Percentiles rank a stretch among this genome's conserved stretches.
phyloP scores from a whole-genome alignment of 2,888 invertebrate species.

The Idaea dimidiata region DNA sequence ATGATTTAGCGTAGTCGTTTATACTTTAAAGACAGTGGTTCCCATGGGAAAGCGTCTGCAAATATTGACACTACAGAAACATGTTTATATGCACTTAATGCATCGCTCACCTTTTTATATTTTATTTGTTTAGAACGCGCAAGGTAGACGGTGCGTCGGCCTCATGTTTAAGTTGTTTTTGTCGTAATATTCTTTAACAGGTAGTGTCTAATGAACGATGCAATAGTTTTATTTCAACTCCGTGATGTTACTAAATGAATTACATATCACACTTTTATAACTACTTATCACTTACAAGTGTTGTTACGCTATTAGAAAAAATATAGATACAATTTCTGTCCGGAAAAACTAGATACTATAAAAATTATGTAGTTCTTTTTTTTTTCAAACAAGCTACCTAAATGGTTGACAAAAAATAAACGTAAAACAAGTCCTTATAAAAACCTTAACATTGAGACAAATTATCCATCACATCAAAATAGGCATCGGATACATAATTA shows the following conservation, averaged over 20 bases:
- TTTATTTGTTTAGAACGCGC: slow-evolving; percentile 72
- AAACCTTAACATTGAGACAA: slow-evolving; percentile 3
- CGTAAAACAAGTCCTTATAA: background rate
- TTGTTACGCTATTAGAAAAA: background rate
- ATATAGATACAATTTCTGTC: too few species aligned
- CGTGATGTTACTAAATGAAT: background rate
- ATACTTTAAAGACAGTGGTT: slow-evolving; percentile 48
- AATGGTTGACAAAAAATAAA: background rate
- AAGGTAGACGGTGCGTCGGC: slow-evolving; percentile 74
- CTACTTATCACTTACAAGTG: background rate
- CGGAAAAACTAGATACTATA: too few species aligned
- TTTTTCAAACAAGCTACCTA: too few species aligned
- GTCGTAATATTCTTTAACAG: slow-evolving; percentile 73
- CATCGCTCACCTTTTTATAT: slow-evolving; percentile 76
- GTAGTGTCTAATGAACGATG: slow-evolving; percentile 61
- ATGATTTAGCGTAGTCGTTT: slow-evolving; percentile 68
- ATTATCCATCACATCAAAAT: slow-evolving; percentile 16
- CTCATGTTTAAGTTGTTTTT: slow-evolving; percentile 69
- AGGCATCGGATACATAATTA: slow-evolving; percentile 48
- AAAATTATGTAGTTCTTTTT: too few species aligned
- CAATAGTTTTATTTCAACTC: background rate
- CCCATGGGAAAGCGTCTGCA: slow-evolving; percentile 77
- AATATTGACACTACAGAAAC: slow-evolving; percentile 79
- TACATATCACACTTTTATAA: background rate
- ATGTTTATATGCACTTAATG: slow-evolving; percentile 81